Conservation (phyloP, 2,113 vertebrate species). For the Odocoileus virginianus region DNA sequence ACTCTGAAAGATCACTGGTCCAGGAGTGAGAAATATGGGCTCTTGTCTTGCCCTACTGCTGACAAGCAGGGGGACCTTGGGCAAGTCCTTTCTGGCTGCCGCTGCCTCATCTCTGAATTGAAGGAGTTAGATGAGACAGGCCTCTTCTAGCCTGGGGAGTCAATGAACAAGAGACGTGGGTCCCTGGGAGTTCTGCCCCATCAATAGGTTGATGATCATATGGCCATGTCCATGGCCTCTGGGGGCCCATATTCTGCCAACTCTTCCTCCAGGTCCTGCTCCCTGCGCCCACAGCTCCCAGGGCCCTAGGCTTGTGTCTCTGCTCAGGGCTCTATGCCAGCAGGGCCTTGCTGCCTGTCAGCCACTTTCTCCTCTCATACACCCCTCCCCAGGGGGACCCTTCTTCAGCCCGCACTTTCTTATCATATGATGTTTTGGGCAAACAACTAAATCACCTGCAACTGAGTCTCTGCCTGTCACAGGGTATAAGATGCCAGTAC, state of each 20-base stretch:
- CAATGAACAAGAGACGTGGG: not conserved
- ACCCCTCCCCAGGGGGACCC: rapidly evolving
- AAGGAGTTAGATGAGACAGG: not conserved
- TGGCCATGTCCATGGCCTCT: not conserved
- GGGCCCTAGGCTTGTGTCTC: not conserved
- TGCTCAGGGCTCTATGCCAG: not conserved
- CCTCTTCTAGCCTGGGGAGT: not conserved
- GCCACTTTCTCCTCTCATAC: not conserved
- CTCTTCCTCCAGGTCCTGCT: not conserved
- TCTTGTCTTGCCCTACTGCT: not conserved
- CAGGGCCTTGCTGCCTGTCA: not conserved
- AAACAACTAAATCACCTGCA: not conserved
- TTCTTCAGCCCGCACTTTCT: not conserved
- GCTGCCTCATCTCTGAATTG: not conserved
- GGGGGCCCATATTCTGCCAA: not conserved
- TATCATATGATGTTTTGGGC: not conserved
- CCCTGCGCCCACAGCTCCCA: not conserved
- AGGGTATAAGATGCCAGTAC: not conserved
- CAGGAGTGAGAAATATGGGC: not conserved
- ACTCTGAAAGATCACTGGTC: not conserved
- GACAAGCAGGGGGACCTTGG: not conserved
- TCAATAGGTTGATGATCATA: not conserved
- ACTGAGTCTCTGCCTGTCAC: not conserved
- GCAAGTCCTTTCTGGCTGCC: not conserved
- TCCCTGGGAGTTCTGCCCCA: not conserved